A percentile compares a stretch with the other conserved stretches of the same genome.
These are phyloP conservation scores for Podotricha telesiphe DNA, from an alignment of 2,888 invertebrate species.

Conservation along the genomic window DNA sequence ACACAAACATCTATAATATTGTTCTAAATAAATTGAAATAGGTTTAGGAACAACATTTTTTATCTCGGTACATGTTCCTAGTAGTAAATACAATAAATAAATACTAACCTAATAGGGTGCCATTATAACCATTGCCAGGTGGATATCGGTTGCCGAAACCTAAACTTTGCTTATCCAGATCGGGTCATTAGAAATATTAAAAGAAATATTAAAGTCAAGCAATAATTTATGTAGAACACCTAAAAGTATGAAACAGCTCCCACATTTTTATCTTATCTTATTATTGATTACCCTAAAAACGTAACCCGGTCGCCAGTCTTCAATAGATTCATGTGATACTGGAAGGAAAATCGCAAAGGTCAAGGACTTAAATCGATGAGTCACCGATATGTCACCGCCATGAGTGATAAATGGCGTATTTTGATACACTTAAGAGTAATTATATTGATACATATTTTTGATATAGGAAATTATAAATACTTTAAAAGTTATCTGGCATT, in stretches of 20 bases:
- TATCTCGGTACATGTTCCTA: too few species aligned
- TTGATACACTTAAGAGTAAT: slow-evolving; percentile 6
- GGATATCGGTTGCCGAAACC: too few species aligned
- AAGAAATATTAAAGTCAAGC: neutral
- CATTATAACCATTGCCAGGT: too few species aligned
- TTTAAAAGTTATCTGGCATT: neutral
- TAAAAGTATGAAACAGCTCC: neutral
- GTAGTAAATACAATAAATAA: too few species aligned
- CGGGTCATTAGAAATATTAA: too few species aligned
- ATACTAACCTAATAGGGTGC: too few species aligned
- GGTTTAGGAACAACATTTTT: too few species aligned
- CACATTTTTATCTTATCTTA: slow-evolving; percentile 16
- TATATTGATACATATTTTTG: neutral
- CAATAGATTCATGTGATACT: slow-evolving; percentile 33
- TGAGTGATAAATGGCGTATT: neutral
- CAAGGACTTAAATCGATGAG: slow-evolving; percentile 32
- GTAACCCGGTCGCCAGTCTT: slow-evolving; percentile 54
- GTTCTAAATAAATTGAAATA: too few species aligned
- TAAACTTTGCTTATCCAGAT: too few species aligned
- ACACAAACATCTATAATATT: too few species aligned
- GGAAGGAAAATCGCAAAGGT: slow-evolving; percentile 33
- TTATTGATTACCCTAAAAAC: slow-evolving; percentile 46
- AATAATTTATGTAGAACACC: neutral
- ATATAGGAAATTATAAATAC: neutral
- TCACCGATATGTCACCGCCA: neutral